Percentiles rank a stretch among this genome's conserved stretches.
Conservation (phyloP, 2,888 invertebrate species). For the Drosophila infuscata region DNA sequence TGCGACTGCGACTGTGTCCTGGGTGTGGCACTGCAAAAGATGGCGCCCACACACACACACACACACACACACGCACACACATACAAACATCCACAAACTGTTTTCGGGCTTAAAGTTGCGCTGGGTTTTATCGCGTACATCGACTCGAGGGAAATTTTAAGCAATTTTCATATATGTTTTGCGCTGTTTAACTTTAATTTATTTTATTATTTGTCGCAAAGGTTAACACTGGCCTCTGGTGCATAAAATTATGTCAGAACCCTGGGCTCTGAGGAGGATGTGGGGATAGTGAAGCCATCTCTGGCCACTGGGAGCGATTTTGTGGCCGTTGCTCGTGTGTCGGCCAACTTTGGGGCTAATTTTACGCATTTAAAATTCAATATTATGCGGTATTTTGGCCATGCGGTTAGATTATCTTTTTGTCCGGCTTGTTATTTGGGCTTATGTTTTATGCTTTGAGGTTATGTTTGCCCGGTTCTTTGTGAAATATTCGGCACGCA, state of each 20-base stretch:
- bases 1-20: neutral
- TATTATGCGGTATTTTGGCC: slow-evolving; percentile 52
- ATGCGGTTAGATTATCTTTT: slow-evolving; percentile 41
- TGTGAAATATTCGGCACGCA: neutral
- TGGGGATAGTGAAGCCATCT: neutral
- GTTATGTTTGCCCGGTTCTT: slow-evolving; percentile 9
- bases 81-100: neutral
- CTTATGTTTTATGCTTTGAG: slow-evolving; percentile 18
- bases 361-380: slow-evolving; percentile 68
- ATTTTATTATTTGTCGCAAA: slow-evolving; percentile 46
- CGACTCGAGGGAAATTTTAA: slow-evolving; percentile 47
- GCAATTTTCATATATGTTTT: slow-evolving; percentile 48
- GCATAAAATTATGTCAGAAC: slow-evolving; percentile 41
- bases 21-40: slow-evolving; percentile 12
- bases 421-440: slow-evolving; percentile 18
- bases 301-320: slow-evolving; percentile 3
- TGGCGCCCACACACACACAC: neutral
- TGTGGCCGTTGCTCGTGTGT: slow-evolving; percentile 15
- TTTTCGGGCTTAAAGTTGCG: slow-evolving; percentile 39
- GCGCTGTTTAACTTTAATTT: slow-evolving; percentile 50
- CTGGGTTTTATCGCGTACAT: slow-evolving; percentile 12
- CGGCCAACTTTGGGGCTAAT: slow-evolving; percentile 54
- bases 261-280: no score
- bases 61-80: neutral
- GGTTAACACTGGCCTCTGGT: slow-evolving; percentile 41